These are phyloP conservation scores for Cabera pusaria DNA, from an alignment of 2,888 invertebrate genomes.

Conservation along the genomic window DNA sequence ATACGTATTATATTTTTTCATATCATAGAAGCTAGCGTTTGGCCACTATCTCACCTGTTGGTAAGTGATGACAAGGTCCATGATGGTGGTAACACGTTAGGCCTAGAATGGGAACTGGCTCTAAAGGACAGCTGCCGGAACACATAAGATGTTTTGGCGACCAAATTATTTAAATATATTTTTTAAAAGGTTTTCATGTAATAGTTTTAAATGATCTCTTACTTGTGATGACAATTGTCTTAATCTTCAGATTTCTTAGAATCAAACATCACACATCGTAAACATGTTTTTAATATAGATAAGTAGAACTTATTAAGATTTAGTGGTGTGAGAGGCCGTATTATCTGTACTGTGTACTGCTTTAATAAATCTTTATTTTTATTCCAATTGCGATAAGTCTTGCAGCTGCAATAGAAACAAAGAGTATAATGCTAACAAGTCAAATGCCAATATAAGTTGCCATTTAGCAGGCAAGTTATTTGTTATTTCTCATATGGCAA, in stretches of 20 bases:
- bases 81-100: no score
- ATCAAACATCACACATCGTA: constrained; percentile 28
- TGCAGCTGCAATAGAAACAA: constrained; percentile 75
- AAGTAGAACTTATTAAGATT: constrained; percentile 40
- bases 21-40: no score
- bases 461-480: constrained; percentile 43
- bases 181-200: no score
- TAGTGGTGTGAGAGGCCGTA: constrained; percentile 41
- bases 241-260: constrained; percentile 31
- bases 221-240: no score
- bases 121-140: no score
- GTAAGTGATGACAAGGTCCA: no score
- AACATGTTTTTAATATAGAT: constrained; percentile 19
- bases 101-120: no score
- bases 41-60: no score
- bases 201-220: no score
- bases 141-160: no score
- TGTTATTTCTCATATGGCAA: constrained; percentile 49
- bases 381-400: constrained; percentile 72
- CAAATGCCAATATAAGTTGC: constrained; percentile 59
- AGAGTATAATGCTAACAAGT: constrained; percentile 66
- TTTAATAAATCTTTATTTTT: constrained; percentile 69
- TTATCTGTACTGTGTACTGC: constrained; percentile 66
- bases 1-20: no score
- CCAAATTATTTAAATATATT: no score